Evolutionary conservation across 2,113 vertebrate species (phyloP).

Genomic region (Labeo rohita): DNA sequence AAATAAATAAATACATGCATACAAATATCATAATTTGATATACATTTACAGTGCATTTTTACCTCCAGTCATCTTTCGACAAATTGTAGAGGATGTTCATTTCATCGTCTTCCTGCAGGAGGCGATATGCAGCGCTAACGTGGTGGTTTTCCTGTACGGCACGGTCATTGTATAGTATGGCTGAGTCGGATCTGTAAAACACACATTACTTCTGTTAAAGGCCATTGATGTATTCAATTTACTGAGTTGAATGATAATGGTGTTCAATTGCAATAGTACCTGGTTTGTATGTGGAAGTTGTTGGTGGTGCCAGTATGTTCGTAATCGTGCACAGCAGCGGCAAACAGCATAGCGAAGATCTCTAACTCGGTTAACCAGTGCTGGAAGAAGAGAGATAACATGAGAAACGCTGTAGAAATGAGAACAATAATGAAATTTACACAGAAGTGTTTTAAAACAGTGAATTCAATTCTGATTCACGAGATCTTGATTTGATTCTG

Average conservation of each 20-base stretch:
- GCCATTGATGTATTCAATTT: background rate
- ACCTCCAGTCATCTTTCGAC: constrained; percentile 96
- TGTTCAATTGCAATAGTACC: constrained; percentile 59
- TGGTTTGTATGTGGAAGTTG: constrained; percentile 97
- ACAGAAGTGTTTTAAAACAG: background rate
- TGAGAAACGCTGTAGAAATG: background rate
- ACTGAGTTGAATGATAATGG: background rate
- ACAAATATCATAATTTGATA: too few relatives aligned
- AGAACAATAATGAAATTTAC: background rate
- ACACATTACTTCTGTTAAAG: background rate
- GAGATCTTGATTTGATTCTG: background rate
- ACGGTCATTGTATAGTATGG: constrained; percentile 93
- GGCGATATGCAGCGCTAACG: constrained; percentile 88
- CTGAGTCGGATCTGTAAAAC: constrained; percentile 84
- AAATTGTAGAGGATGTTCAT: constrained; percentile 93
- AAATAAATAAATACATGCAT: too few relatives aligned
- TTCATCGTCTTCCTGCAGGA: constrained; percentile 90
- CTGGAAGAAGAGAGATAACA: constrained; percentile 70
- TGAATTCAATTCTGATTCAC: too few relatives aligned
- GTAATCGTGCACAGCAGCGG: constrained; percentile 93
- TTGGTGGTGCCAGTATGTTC: constrained; percentile 97
- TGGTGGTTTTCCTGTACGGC: constrained; percentile 95
- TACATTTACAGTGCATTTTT: too few relatives aligned
- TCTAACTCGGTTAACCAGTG: constrained; percentile 96
- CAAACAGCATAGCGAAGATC: constrained; percentile 95